Base-by-base conservation (phyloP, 2,797 vertebrate genomes). In the Adrianichthys oophorus region DNA sequence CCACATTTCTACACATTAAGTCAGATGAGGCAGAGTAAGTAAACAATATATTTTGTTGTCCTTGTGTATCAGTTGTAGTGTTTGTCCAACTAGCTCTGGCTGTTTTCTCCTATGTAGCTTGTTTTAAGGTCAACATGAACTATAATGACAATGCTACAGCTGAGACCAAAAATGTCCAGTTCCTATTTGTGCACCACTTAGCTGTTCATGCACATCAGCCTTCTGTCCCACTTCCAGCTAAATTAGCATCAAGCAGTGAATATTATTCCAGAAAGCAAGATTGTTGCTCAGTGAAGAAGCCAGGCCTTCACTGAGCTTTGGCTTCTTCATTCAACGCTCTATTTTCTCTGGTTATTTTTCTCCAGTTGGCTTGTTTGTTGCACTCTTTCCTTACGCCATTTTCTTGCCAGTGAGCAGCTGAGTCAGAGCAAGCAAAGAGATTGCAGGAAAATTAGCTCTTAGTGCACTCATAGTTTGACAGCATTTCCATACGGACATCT, bases 401-500 rank as follows among this genome's bases (percentile, higher is more conserved):
- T 73, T 76, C 56, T 45, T 52, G 56, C 69, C 72, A 44, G 51
- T 15, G 59, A 79, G 66, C 63, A 70, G 75, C 66, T 62, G 82
- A 83, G 56, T 65, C 49, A 19, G 52, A 65, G 66, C 32, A 1
- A 58, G 65, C 42, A 26, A 47, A 58, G 55, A 80, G 82, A 83
- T 79, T 72, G 65, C 37, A 17, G 75, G 68, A 80, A 83, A 77
- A 84, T 59, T 12, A 73, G 54, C 66, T 84, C 51, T 64, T 49
- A 40, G 52, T 64, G 59, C 58, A 57, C 71, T 82, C 47, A 18
- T 26, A 69, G 55, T 78, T 71, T 56, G 64, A 82, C 63, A 75
- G 67, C 8, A 78, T 89, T 80, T 87, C 70, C 83, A 85, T 82
- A 70, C 23, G 46, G 76, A 81, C 74, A 81, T 82, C 77, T 84